Percentiles rank a stretch among this genome's conserved stretches.
These are phyloP conservation scores for Stomatorhinus ivindoensis DNA, from an alignment of 2,113 vertebrate species.

Conservation along the genomic window DNA sequence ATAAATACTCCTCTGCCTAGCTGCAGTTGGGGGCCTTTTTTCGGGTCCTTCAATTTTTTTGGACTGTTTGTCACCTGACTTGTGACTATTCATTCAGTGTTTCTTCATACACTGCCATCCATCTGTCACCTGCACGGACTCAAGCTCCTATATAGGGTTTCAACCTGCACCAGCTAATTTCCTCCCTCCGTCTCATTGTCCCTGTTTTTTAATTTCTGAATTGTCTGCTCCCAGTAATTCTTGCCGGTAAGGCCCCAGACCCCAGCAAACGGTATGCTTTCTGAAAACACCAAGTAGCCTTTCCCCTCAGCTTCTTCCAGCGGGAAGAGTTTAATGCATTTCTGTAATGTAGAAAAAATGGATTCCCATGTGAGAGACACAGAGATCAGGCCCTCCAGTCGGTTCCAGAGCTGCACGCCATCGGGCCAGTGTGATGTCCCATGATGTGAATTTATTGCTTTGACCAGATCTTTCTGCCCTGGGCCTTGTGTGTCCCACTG, in stretches of 20 bases:
- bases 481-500: background rate
- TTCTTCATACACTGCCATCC: background rate
- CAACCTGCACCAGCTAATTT: background rate
- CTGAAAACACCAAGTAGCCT: background rate
- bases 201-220: background rate
- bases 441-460: background rate
- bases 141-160: background rate
- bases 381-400: background rate
- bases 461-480: slow-evolving; percentile 11
- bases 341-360: background rate
- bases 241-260: background rate
- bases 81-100: background rate
- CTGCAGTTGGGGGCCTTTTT: background rate
- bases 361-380: background rate
- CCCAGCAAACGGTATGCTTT: background rate
- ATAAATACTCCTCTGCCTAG: background rate
- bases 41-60: background rate
- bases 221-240: background rate
- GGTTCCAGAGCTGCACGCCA: background rate
- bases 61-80: background rate
- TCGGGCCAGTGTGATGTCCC: background rate
- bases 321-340: background rate
- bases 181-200: background rate
- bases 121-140: background rate
- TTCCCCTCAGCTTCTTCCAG: background rate